Evolutionary conservation across 2,888 invertebrate species (phyloP).

Genomic region (Alentia gelatinosa): DNA sequence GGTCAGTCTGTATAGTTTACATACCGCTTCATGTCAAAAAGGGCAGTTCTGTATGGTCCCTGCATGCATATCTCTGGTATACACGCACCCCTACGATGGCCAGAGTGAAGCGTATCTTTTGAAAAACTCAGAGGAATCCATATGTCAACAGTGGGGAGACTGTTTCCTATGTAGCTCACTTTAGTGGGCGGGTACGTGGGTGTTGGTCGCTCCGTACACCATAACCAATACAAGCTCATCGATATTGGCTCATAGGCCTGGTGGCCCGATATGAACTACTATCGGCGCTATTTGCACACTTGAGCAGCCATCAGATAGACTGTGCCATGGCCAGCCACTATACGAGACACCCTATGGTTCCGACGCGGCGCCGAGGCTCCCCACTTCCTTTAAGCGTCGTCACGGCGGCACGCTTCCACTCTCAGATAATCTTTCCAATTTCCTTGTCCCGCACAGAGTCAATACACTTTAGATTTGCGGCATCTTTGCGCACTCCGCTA

Average conservation of each 20-base stretch:
- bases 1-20: no score
- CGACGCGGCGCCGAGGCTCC: background rate
- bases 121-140: background rate
- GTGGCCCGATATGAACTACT: constrained; percentile 34
- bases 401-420: constrained; percentile 24
- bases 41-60: no score
- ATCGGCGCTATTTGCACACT: constrained; percentile 45
- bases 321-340: background rate
- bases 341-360: constrained; percentile 43
- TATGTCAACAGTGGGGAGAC: background rate
- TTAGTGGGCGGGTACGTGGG: background rate
- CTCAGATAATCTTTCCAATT: constrained; percentile 54
- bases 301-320: constrained; percentile 45
- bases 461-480: constrained; percentile 49
- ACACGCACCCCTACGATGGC: no score
- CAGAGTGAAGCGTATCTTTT: background rate
- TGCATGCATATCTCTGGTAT: no score
- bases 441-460: constrained; percentile 45
- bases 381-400: constrained; percentile 3
- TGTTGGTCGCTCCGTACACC: background rate
- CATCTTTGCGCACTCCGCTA: constrained; percentile 43
- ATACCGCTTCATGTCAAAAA: no score
- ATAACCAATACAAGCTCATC: background rate
- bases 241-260: background rate
- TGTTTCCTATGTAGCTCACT: background rate